Evolutionary conservation across 53 echinoderm and acorn worm species (phyloP).

Genomic region (Echinarachnius parma): DNA sequence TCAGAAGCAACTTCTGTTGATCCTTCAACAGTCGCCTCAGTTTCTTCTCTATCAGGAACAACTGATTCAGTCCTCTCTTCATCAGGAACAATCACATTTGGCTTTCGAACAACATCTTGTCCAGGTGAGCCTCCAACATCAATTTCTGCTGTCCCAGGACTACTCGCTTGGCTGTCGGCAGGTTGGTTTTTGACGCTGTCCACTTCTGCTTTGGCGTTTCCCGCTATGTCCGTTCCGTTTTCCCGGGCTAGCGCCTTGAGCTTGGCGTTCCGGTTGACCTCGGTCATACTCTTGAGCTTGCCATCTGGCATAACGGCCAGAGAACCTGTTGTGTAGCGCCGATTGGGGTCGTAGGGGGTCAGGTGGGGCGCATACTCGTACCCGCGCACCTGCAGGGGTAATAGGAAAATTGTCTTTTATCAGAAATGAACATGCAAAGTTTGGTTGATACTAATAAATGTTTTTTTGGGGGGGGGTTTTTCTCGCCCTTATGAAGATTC

Average conservation of each 20-base stretch:
- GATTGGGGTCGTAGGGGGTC: conserved; percentile 57
- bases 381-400: conserved; percentile 8
- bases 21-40: too few species aligned
- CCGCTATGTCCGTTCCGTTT: conserved; percentile 6
- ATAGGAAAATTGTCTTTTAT: too few species aligned
- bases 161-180: not conserved
- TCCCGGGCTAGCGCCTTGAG: not conserved
- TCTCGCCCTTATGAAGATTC: too few species aligned
- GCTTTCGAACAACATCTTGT: too few species aligned
- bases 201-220: conserved; percentile 10
- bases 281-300: conserved; percentile 13
- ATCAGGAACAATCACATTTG: too few species aligned
- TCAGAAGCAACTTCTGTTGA: too few species aligned
- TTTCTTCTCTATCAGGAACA: too few species aligned
- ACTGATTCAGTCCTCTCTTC: too few species aligned
- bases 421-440: too few species aligned
- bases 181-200: not conserved
- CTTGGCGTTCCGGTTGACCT: not conserved
- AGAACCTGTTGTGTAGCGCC: conserved; percentile 21
- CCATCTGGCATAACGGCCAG: conserved; percentile 20
- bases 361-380: conserved; percentile 67
- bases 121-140: not conserved
- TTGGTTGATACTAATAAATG: too few species aligned
- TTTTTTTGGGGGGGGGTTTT: too few species aligned
- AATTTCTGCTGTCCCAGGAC: not conserved